Base-by-base conservation (phyloP, 2,888 invertebrate species). In the Lithophane ornitopus region DNA sequence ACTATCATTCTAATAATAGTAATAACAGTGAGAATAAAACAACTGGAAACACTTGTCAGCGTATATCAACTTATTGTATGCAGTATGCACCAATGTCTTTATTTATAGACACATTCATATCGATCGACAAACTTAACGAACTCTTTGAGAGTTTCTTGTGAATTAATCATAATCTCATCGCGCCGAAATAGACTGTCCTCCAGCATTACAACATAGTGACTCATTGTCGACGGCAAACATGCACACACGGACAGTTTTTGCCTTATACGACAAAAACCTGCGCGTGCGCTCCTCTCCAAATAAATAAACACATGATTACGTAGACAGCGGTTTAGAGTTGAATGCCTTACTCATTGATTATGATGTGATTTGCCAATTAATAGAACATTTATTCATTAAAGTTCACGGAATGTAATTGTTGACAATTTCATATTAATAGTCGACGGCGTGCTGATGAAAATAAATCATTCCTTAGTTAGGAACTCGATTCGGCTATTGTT, bases 171-270 rank as follows among this genome's bases (percentile, higher is more conserved):
- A 94, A 94, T 94, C 92, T 94, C 95, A 94, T 95, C 94, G 92
- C 91, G 93, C 95, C 94, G 94, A 96, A 95, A 95, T 95, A 95
- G 95, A 93, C 91, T 94, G 94, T 94, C 94, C 94, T 94, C 91
- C 90, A 90, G 89, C 91, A 92, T 95, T 94, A 94, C 94, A 93
- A 92, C 92, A 95, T 87, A 90, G 91, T 96, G 96, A 96, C 89
- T 96, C 96, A 96, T 92, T 93, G 92, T 93, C 86, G 90, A 90
- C 88, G 90, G 91, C 91, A 92, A 91, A 92, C 91, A 93, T 91
- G 91, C 90, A 91, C 91, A 91, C 89, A 91, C 88, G 89, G 89
- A 90, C 89, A 88, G 85, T 86, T 92, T 93, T 94, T 92, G 91
- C 94, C 94, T 91, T 94, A 94, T 91, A 92, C 90, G 91, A 81